phyloP scores from a whole-genome alignment of 2,797 vertebrate species.

The Paguma larvata region DNA sequence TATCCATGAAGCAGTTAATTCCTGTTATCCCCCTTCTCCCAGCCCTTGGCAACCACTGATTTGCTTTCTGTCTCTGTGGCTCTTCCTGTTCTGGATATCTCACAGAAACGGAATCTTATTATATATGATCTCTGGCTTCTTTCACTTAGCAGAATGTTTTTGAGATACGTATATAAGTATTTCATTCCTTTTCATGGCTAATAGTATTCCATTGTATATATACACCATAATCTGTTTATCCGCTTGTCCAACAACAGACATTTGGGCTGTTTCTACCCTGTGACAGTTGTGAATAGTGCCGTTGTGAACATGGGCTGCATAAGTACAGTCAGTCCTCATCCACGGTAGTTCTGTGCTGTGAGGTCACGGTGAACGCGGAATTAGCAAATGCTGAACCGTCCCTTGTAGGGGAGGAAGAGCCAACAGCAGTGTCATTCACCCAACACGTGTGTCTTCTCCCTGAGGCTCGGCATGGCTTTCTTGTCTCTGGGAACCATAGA shows the following conservation, averaged over 20 bases:
- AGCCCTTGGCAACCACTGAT: not conserved
- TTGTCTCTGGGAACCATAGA: not conserved
- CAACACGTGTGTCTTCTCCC: not conserved
- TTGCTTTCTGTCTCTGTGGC: not conserved
- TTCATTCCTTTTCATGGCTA: not conserved
- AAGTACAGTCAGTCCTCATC: not conserved
- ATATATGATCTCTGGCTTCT: not conserved
- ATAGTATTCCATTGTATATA: not conserved
- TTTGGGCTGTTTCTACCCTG: not conserved
- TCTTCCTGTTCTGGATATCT: not conserved
- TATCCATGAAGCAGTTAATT: not conserved
- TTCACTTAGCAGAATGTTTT: not conserved
- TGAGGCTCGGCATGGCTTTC: not conserved
- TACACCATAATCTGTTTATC: not conserved
- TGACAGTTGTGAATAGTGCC: not conserved
- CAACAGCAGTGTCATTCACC: too few species aligned
- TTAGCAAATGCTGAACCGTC: not conserved
- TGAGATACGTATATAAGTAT: not conserved
- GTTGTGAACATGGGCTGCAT: not conserved
- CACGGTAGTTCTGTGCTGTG: not conserved
- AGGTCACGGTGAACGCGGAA: not conserved
- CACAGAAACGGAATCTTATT: not conserved
- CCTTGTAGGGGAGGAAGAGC: not conserved
- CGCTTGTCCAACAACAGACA: not conserved
- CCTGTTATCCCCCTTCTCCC: fast-evolving